A percentile compares a stretch with the other conserved stretches of the same genome.
Evolutionary conservation across 2,113 vertebrate genomes (phyloP).

Genomic region (Colaptes auratus): DNA sequence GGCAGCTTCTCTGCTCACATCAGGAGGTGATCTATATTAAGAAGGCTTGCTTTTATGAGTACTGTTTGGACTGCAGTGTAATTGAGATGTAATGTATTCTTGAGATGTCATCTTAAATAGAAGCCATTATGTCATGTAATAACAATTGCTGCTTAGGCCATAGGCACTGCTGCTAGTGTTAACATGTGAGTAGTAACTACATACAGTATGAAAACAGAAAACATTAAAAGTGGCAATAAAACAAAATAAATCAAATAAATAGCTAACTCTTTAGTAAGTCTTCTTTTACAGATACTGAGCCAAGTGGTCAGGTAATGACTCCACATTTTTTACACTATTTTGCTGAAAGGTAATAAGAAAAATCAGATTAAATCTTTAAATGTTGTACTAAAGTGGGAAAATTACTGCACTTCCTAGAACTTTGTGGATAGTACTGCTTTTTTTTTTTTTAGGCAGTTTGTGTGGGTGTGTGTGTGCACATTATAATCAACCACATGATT

Average conservation of each 20-base stretch:
- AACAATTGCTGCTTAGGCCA: constrained; percentile 56
- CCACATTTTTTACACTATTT: rapidly evolving
- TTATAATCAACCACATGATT: neutral
- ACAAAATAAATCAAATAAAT: neutral
- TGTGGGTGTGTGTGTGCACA: neutral
- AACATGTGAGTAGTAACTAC: constrained; percentile 41
- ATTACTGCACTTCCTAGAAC: neutral
- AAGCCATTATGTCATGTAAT: constrained; percentile 59
- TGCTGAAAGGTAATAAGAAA: neutral
- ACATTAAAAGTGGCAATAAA: neutral
- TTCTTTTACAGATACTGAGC: neutral
- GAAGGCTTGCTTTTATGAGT: constrained; percentile 47
- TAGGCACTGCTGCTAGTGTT: constrained; percentile 64
- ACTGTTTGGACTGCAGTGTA: constrained; percentile 44
- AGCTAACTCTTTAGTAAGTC: neutral
- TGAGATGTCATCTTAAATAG: constrained; percentile 73
- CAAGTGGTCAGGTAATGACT: neutral
- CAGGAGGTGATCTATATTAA: constrained; percentile 54
- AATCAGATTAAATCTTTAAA: neutral
- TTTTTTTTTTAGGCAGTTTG: neutral
- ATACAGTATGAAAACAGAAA: constrained; percentile 23
- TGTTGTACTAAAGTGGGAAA: neutral
- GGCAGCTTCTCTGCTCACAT: neutral
- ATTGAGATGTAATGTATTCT: constrained; percentile 65
- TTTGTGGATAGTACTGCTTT: neutral